Percentiles rank a stretch among this genome's conserved stretches.
phyloP scores from a whole-genome alignment of 2,888 invertebrate genomes.

The Meiosimyza platycephala region DNA sequence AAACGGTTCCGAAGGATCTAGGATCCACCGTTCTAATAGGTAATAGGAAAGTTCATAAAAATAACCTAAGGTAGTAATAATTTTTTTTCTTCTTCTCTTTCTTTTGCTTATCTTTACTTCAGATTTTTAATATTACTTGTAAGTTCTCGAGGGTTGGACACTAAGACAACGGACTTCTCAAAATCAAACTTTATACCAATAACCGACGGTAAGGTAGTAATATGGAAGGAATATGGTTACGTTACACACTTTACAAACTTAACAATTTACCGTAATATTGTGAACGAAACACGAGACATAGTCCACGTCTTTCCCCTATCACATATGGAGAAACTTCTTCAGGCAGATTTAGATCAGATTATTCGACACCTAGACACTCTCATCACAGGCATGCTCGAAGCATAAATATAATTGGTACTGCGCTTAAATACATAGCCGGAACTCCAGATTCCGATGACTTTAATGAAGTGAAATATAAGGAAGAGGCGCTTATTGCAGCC shows the following conservation, averaged over 20 bases:
- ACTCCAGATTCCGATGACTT: too few species aligned
- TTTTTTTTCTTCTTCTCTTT: too few species aligned
- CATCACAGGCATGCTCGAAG: too few species aligned
- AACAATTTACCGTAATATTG: conserved; percentile 7
- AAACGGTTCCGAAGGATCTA: conserved; percentile 1
- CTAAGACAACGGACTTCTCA: conserved; percentile 1
- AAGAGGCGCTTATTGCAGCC: too few species aligned
- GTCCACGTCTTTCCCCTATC: conserved; percentile 7
- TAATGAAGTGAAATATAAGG: too few species aligned
- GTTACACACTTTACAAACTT: conserved; percentile 7
- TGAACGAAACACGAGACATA: conserved; percentile 1
- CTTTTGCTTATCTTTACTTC: too few species aligned
- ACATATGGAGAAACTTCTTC: too few species aligned
- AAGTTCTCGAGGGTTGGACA: conserved; percentile 9
- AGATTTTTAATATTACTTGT: conserved; percentile 7
- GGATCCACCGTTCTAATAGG: conserved; percentile 16
- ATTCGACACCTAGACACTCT: too few species aligned
- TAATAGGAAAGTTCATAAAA: conserved; percentile 15
- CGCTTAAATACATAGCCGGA: too few species aligned
- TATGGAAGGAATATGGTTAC: conserved; percentile 4
- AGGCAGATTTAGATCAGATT: too few species aligned
- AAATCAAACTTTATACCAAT: conserved; percentile 9
- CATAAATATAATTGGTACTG: too few species aligned
- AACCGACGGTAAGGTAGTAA: conserved; percentile 6
- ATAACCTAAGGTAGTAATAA: conserved; percentile 3